phyloP scores from a whole-genome alignment of 2,113 vertebrate genomes.

The Forbesichthys papilliferus region DNA sequence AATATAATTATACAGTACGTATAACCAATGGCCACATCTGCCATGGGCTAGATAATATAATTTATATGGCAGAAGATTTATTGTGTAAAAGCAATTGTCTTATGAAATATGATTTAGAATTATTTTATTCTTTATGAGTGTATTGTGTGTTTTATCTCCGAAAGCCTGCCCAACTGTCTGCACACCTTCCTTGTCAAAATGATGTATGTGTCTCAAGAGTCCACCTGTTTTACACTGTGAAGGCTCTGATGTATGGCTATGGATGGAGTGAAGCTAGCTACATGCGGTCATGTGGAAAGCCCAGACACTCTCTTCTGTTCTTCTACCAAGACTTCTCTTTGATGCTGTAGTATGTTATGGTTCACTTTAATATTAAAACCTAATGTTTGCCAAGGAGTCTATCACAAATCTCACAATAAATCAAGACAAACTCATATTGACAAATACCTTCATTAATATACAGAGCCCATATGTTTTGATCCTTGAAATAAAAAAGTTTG shows the following conservation, averaged over 20 bases:
- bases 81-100: too few relatives aligned
- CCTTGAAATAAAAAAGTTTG: constrained; percentile 16
- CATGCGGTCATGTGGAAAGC: not conserved
- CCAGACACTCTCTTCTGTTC: not conserved
- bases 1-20: too few relatives aligned
- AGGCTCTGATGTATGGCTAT: not conserved
- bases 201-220: not conserved
- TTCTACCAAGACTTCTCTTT: constrained; percentile 11
- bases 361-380: constrained; percentile 25
- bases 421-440: constrained; percentile 32
- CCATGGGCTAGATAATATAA: too few relatives aligned
- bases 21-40: too few relatives aligned
- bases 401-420: constrained; percentile 3
- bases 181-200: not conserved
- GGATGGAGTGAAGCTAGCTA: not conserved
- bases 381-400: not conserved
- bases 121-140: too few relatives aligned
- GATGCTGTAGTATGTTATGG: constrained; percentile 10
- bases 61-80: too few relatives aligned
- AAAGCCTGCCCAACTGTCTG: too few relatives aligned
- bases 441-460: constrained; percentile 7
- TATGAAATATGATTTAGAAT: too few relatives aligned
- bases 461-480: constrained; percentile 1
- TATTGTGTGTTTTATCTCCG: not conserved
- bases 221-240: constrained; percentile 1